Percentiles rank a stretch among this genome's conserved stretches.
These are phyloP conservation scores for Phasia obesa DNA, from an alignment of 2,888 invertebrate genomes.

Conservation along the genomic window DNA sequence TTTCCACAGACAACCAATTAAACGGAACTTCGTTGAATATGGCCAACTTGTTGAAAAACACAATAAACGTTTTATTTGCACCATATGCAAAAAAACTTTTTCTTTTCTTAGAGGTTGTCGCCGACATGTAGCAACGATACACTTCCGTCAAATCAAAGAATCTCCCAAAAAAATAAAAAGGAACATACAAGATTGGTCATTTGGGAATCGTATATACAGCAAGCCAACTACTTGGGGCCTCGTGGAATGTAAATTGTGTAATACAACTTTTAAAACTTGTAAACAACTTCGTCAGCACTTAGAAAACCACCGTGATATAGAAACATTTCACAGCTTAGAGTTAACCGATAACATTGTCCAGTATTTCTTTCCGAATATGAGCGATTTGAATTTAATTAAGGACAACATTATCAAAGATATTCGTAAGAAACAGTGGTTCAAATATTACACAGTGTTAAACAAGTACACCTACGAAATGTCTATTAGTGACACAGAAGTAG, in stretches of 20 bases:
- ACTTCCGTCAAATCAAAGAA: conserved; percentile 76
- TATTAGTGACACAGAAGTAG: conserved; percentile 80
- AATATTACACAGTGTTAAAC: conserved; percentile 78
- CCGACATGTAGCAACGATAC: conserved; percentile 76
- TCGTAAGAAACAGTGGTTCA: conserved; percentile 70
- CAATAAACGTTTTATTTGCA: conserved; percentile 74
- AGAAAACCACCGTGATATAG: conserved; percentile 68
- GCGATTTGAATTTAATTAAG: conserved; percentile 72
- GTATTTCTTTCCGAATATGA: conserved; percentile 62
- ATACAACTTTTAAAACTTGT: conserved; percentile 73
- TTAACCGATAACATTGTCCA: conserved; percentile 74
- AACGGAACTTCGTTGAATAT: conserved; percentile 25
- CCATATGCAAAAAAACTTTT: conserved; percentile 77
- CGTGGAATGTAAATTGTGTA: conserved; percentile 80
- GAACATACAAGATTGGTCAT: no score
- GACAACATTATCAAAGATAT: conserved; percentile 74
- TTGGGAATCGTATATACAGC: conserved; percentile 76
- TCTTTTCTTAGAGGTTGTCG: conserved; percentile 78
- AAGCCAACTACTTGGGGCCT: conserved; percentile 73
- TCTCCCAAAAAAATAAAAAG: no score
- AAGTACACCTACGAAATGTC: conserved; percentile 78
- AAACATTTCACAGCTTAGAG: conserved; percentile 67
- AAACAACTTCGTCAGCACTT: conserved; percentile 77
- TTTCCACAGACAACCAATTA: background rate
- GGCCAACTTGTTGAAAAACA: no score